Evolutionary conservation across 2,113 vertebrate species (phyloP), one percentile per base, ranked within the genome.

Genomic region (Tylochromis polylepis): DNA sequence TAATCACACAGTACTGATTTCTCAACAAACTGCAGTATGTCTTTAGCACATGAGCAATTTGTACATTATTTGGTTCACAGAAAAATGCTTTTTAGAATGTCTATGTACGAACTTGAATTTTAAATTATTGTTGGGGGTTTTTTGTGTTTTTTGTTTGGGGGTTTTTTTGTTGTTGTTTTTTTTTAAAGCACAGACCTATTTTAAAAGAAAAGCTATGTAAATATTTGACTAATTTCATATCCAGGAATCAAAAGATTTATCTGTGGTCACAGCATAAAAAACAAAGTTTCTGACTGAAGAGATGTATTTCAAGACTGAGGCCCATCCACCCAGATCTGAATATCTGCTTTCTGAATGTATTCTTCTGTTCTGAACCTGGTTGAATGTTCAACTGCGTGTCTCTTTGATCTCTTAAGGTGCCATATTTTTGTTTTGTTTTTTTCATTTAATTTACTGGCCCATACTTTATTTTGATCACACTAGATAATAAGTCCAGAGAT

Each of bases 21-120:
- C 86, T 92, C 86, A 83, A 75, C 86, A 82, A 95, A 91, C 92
- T 95, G 92, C 94, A 96, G 95, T 95, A 94, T 87, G 93, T 95
- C 95, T 94, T 92, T 89, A 95, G 94, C 94, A 95, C 93, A 95
- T 93, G 89, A 95, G 90, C 57, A 24, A 94, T 91, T 91, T 93
- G 91, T 95, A 94, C 89, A 94, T 93, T 93, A 87, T 93, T 94
- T 91, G 90, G 88, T 93, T 93, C 77, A 75, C 92, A 92, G 83
- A 81, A 85, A 90, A 87, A 94, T 85, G 72, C 78, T 91, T 95
- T 93, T 93, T 90, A 92, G 93, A 96, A 96, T 96, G 93, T 95
- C 90, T 94, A 95, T 94, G 92, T 95, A 93, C 94, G 92, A 97
- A 96, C 96, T 97, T 96, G 95, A 97, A 96, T 96, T 97, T 95